Conservation (phyloP, 2,113 vertebrate genomes). For the Rhizomys pruinosus region DNA sequence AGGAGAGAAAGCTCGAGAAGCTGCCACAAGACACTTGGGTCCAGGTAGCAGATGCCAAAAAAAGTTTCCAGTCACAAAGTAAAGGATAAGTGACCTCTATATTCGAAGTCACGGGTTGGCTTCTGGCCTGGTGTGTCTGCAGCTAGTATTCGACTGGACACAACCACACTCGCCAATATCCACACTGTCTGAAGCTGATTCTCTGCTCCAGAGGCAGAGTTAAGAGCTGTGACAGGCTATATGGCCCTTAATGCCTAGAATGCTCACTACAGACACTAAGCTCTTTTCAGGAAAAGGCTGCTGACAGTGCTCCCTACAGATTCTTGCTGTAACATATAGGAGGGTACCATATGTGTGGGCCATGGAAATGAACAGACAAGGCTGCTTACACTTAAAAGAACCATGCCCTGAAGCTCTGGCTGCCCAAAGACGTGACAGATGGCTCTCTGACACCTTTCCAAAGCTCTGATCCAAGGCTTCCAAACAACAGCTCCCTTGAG, state of each 20-base stretch:
- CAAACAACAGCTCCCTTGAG: background rate
- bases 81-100: background rate
- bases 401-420: background rate
- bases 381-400: background rate
- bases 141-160: background rate
- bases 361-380: background rate
- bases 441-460: background rate
- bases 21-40: background rate
- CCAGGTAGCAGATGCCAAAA: background rate
- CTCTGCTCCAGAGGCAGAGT: background rate
- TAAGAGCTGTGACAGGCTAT: fast-evolving
- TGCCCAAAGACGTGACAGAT: background rate
- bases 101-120: background rate
- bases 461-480: background rate
- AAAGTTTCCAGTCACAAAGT: background rate
- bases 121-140: background rate
- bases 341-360: background rate
- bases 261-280: background rate
- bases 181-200: background rate
- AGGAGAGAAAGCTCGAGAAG: background rate
- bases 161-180: background rate
- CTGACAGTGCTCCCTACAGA: background rate
- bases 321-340: fast-evolving
- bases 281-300: background rate
- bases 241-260: background rate